Base-by-base conservation (phyloP, 2,797 vertebrate species). In the Falco peregrinus region DNA sequence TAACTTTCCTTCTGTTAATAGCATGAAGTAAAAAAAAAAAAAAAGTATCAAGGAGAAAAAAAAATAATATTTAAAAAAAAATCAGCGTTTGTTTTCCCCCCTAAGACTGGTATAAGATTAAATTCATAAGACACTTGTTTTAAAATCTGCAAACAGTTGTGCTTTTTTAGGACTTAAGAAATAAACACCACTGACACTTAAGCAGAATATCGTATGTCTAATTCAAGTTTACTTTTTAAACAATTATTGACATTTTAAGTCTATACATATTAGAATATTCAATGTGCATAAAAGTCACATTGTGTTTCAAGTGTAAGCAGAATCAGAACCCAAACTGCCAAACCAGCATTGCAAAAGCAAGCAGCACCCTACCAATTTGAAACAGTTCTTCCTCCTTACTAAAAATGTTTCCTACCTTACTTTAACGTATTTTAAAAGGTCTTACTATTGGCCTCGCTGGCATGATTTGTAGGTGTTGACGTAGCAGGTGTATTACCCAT, bases 381-480 rank as follows among this genome's bases (percentile, higher is more conserved):
- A 84, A 73, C 12, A 61, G 11, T 21, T 82, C 11, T 37, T 80
- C 12, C 22, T 67, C 31, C 31, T 63, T 45, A 31, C 63, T 13
- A 61, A 8, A 65, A 59, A 28, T 2, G 0, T 54, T 79, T 93
- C 26, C 59, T 65, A 39, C 33, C 17, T 82, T n/a, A 69, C 0
- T 68, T 25, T 33, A 75, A 31, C 3, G 8, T 18, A 61, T 33
- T 60, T 94, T 35, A 83, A 81, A 76, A 61, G 6, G 16, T 50
- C 9, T 87, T 84, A 99, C 99, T 98, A 7, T 98, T 89, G 71
- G 87, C 83, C 60, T 97, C 98, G 94, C 89, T 98, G 92, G 50
- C 89, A 13, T 94, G 94, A 73, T 97, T 98, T 0, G 98, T 98
- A 54, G 99, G 99, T 47, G 99, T 99, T 74, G 99, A 99, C 1